These are phyloP conservation scores for Mylabris sibirica DNA, from an alignment of 2,888 invertebrate genomes.

Conservation along the genomic window DNA sequence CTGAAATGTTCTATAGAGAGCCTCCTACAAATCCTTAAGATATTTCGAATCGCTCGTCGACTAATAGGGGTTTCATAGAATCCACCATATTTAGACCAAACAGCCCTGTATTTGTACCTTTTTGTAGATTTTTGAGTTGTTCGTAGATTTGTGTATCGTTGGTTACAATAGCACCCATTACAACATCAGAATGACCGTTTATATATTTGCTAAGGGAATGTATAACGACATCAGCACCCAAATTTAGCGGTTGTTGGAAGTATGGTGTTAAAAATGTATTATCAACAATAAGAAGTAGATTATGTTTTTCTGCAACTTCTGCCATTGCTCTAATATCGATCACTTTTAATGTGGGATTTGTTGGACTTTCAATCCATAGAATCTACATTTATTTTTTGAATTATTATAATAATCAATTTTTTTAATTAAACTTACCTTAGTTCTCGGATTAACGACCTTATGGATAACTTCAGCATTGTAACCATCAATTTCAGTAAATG, in stretches of 20 bases:
- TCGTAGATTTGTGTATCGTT: slow-evolving; percentile 76
- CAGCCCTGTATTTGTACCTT: slow-evolving; percentile 67
- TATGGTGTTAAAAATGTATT: slow-evolving; percentile 94
- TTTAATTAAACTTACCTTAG: slow-evolving; percentile 81
- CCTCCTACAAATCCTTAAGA: no score
- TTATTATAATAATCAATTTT: no score
- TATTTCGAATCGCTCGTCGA: no score
- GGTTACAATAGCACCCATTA: slow-evolving; percentile 90
- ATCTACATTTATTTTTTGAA: no score
- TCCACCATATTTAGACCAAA: no score
- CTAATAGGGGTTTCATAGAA: no score
- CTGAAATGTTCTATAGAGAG: no score
- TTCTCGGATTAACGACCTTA: slow-evolving; percentile 78
- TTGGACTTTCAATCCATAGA: slow-evolving; percentile 95
- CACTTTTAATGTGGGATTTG: slow-evolving; percentile 94
- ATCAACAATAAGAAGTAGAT: slow-evolving; percentile 82
- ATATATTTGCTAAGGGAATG: slow-evolving; percentile 98
- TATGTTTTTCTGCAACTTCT: slow-evolving; percentile 67
- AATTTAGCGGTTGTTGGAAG: slow-evolving; percentile 86
- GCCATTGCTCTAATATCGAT: slow-evolving; percentile 80
- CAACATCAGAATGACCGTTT: slow-evolving; percentile 97
- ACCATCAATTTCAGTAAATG: slow-evolving; percentile 80
- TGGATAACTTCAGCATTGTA: slow-evolving; percentile 72
- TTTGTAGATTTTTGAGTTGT: slow-evolving; percentile 84
- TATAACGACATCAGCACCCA: slow-evolving; percentile 90